A percentile compares a stretch with the other conserved stretches of the same genome.
Evolutionary conservation across 2,888 invertebrate genomes (phyloP).

Genomic region (Dicycla oo): DNA sequence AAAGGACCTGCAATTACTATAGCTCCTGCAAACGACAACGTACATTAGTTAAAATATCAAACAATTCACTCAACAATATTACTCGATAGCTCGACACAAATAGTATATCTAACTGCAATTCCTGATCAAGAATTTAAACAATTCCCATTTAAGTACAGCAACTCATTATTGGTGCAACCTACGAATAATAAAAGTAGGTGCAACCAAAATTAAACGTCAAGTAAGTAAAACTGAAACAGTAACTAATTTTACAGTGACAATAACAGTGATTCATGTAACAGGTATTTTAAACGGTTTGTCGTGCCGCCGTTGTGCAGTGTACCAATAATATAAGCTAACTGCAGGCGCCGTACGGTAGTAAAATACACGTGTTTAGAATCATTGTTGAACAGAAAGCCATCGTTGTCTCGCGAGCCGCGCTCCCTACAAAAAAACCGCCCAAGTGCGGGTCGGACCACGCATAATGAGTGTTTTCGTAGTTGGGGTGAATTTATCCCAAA

Average conservation of each 20-base stretch:
- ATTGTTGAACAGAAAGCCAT: slow-evolving; percentile 66
- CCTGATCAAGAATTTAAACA: slow-evolving; percentile 38
- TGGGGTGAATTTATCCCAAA: no score
- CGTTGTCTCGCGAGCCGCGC: slow-evolving; percentile 51
- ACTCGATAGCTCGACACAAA: neutral
- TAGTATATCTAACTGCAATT: slow-evolving; percentile 27
- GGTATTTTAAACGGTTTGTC: slow-evolving; percentile 65
- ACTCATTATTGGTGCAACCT: slow-evolving; percentile 39
- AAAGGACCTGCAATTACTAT: slow-evolving; percentile 9
- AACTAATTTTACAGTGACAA: slow-evolving; percentile 52
- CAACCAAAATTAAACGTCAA: slow-evolving; percentile 51
- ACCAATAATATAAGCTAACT: slow-evolving; percentile 53
- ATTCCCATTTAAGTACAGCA: slow-evolving; percentile 19
- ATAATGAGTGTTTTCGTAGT: no score
- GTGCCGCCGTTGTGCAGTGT: slow-evolving; percentile 25
- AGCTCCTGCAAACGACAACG: neutral
- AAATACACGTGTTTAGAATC: slow-evolving; percentile 74
- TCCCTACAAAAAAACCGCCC: slow-evolving; percentile 45
- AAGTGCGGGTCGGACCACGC: no score
- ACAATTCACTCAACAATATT: slow-evolving; percentile 8
- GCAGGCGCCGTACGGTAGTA: slow-evolving; percentile 63
- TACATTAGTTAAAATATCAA: neutral
- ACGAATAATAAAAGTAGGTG: no score
- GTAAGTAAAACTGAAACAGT: slow-evolving; percentile 43
- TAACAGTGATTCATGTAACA: slow-evolving; percentile 69